Percentiles rank a stretch among this genome's conserved stretches.
These are phyloP conservation scores for Euura saliciscinereae DNA, from an alignment of 1,140 invertebrate genomes.

Conservation along the genomic window DNA sequence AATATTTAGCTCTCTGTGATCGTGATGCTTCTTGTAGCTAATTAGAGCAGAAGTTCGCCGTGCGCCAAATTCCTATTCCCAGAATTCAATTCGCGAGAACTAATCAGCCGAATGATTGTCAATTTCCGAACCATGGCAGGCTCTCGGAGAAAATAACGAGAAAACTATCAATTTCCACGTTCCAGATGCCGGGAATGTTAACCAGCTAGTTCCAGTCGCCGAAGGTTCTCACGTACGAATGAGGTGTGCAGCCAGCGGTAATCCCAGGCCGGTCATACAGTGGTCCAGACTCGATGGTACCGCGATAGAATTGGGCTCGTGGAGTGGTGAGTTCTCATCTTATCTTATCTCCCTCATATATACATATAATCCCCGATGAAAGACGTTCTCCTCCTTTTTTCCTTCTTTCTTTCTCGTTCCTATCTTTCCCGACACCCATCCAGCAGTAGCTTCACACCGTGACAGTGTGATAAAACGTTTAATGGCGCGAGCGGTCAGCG, in stretches of 20 bases:
- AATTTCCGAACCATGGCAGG: background rate
- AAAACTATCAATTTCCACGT: background rate
- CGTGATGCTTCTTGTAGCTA: too few species aligned
- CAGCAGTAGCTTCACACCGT: too few species aligned
- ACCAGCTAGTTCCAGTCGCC: constrained; percentile 64
- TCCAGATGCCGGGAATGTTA: constrained; percentile 42
- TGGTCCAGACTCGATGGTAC: constrained; percentile 76
- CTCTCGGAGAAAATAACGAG: background rate
- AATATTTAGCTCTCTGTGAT: too few species aligned
- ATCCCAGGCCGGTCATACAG: constrained; percentile 74
- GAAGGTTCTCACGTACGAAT: constrained; percentile 79
- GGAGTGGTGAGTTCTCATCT: constrained; percentile 60
- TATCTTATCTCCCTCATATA: constrained; percentile 1
- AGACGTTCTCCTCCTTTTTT: too few species aligned
- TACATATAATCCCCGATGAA: constrained; percentile 2
- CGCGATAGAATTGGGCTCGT: constrained; percentile 66
- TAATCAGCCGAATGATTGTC: background rate
- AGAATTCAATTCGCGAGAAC: too few species aligned
- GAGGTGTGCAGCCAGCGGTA: constrained; percentile 77
- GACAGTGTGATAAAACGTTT: too few species aligned
- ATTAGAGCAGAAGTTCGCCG: too few species aligned
- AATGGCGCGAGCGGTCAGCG: too few species aligned
- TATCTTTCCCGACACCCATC: too few species aligned
- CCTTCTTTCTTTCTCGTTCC: too few species aligned
- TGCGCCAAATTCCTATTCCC: too few species aligned